Evolutionary conservation across 30 jellyfish, hydroid and myxozoan genomes (phyloP), one percentile per base, ranked within the genome.

Genomic region (Mastigias papua): DNA sequence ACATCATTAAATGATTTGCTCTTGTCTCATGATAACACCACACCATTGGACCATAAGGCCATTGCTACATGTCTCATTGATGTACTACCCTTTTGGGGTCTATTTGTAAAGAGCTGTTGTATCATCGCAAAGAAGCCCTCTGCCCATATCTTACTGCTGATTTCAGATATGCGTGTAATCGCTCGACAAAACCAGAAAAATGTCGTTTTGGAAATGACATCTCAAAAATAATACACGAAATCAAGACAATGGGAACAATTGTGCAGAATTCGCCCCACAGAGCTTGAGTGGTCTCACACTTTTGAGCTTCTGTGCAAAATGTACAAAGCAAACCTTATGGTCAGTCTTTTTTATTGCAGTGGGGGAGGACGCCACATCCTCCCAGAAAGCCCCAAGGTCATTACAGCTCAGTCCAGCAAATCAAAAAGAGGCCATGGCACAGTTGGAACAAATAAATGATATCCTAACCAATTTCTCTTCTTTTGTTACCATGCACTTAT

Each of bases 1-100:
- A 61, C 73, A 22, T 61, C 73, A 61, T 27, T 61, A 22, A 61
- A 61, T 17, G 73, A 61, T 27, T 6, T 61, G 34, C 73, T 61
- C 73, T n/a, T n/a, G n/a, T n/a, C n/a, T n/a, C n/a, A n/a, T n/a
- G n/a, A n/a, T n/a, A n/a, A n/a, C n/a, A n/a, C n/a, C n/a, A n/a
- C n/a, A n/a, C n/a, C n/a, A 61, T 19, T 7, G 73, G 73, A 61
- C 4, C 34, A 61, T 61, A 22, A 61, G 20, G 73, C 9, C 16
- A 7, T 61, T 21, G 73, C 34, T 27, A 61, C 73, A 22, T 19
- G 16, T 61, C 73, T 61, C 34, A 19, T 22, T 21, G 73, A 61
- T 19, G 73, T 61, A 27, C 6, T 27, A 21, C 73, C 4, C 34
- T 61, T 21, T 27, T 61, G 30, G 73, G 73, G 73, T 61, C 73